phyloP scores from a whole-genome alignment of 1,140 invertebrate genomes.

The Lysiphlebus fabarum region DNA sequence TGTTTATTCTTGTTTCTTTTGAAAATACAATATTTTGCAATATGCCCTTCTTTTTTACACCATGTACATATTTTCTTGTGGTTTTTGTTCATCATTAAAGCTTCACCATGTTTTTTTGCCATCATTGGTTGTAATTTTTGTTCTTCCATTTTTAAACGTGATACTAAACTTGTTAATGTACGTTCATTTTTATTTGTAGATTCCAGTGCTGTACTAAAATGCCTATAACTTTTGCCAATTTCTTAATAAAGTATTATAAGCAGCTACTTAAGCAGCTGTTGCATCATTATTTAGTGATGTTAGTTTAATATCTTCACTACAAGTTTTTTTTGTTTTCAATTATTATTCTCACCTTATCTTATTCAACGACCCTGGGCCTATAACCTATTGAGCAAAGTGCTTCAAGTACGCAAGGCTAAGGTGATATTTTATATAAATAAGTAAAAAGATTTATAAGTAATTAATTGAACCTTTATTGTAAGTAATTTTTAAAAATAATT shows the following conservation, averaged over 20 bases:
- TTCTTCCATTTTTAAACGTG: conserved; percentile 33
- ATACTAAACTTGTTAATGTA: conserved; percentile 22
- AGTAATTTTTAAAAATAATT: no score
- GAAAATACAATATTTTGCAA: background rate
- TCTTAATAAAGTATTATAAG: conserved; percentile 15
- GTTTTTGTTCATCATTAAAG: no score
- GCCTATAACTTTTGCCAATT: conserved; percentile 25
- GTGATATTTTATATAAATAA: no score
- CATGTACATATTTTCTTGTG: no score
- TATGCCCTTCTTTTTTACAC: background rate
- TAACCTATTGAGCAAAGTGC: no score
- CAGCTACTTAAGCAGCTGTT: background rate
- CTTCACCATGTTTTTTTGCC: background rate
- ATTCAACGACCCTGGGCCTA: conserved; percentile 3
- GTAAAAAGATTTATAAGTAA: no score
- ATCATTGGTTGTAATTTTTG: background rate
- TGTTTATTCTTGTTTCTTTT: background rate
- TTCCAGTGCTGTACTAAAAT: conserved; percentile 47
- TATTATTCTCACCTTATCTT: conserved; percentile 32
- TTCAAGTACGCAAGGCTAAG: no score
- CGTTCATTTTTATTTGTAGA: conserved; percentile 26
- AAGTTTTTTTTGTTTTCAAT: conserved; percentile 19
- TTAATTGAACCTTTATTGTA: no score
- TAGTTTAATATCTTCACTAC: conserved; percentile 16
- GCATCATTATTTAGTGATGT: background rate